Evolutionary conservation across 2,797 vertebrate species (phyloP).

Genomic region (Pangasius mekongensis): DNA sequence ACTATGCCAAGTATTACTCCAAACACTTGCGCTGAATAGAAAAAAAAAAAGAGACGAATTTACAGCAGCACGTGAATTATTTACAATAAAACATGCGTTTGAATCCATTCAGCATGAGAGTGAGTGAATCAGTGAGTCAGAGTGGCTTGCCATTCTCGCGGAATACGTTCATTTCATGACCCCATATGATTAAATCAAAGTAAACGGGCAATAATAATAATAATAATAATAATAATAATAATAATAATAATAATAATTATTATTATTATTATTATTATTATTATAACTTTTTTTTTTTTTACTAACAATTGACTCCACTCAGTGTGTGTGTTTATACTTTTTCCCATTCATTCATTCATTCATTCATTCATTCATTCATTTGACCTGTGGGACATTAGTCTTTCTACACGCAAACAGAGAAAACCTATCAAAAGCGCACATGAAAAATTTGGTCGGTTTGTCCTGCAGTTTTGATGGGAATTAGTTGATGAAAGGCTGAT

Average conservation of each 20-base stretch:
- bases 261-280: too few species aligned
- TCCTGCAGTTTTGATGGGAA: background rate
- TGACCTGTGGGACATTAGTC: constrained; percentile 22
- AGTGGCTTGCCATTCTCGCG: too few species aligned
- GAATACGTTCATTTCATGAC: background rate
- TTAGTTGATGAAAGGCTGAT: background rate
- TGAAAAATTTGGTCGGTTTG: background rate
- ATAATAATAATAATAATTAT: background rate
- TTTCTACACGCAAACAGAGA: constrained; percentile 11
- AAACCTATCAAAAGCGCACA: background rate
- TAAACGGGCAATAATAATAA: background rate
- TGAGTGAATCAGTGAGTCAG: background rate
- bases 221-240: background rate
- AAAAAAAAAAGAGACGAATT: background rate
- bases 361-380: background rate
- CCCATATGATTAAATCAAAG: background rate
- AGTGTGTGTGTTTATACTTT: background rate
- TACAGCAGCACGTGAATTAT: background rate
- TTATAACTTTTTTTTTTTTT: background rate
- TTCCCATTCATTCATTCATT: background rate
- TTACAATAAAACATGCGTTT: background rate
- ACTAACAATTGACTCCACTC: background rate
- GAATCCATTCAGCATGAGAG: background rate
- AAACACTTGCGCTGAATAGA: background rate
- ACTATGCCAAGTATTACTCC: background rate